A percentile compares a stretch with the other conserved stretches of the same genome.
phyloP scores from a whole-genome alignment of 2,888 invertebrate species.

The Petrolisthes cinctipes region DNA sequence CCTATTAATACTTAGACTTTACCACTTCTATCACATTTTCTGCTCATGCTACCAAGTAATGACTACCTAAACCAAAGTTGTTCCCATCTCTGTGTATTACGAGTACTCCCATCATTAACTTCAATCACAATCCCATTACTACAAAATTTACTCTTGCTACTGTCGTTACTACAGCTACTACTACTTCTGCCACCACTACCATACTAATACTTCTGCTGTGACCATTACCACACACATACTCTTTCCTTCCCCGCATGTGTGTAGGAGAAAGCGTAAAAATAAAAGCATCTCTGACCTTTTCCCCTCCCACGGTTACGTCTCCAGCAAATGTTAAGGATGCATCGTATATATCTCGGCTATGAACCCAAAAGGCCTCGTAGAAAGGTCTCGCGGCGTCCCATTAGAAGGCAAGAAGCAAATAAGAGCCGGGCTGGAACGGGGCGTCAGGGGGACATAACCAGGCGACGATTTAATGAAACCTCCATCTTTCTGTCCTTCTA shows the following conservation, averaged over 20 bases:
- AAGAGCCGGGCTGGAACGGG: conserved; percentile 57
- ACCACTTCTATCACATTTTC: too few relatives aligned
- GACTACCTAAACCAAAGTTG: not conserved
- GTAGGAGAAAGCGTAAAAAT: not conserved
- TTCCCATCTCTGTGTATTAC: not conserved
- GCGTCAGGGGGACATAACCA: conserved; percentile 60
- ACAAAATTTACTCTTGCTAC: not conserved
- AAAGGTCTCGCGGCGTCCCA: conserved; percentile 53
- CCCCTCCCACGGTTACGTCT: conserved; percentile 37
- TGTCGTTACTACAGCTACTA: not conserved
- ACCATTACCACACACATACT: not conserved
- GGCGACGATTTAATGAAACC: conserved; percentile 65
- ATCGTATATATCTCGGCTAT: conserved; percentile 40
- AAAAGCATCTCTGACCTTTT: conserved; percentile 30
- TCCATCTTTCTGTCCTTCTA: conserved; percentile 63
- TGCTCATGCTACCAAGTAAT: too few relatives aligned
- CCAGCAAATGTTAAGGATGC: conserved; percentile 46
- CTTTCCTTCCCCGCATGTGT: not conserved
- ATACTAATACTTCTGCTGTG: not conserved
- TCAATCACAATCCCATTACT: too few relatives aligned
- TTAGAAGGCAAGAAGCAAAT: conserved; percentile 65
- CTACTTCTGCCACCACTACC: not conserved
- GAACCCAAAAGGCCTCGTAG: conserved; percentile 54
- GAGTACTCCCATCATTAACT: not conserved
- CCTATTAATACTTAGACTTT: too few relatives aligned